Conservation (phyloP, 1,140 invertebrate genomes). For the Papilio machaon region DNA sequence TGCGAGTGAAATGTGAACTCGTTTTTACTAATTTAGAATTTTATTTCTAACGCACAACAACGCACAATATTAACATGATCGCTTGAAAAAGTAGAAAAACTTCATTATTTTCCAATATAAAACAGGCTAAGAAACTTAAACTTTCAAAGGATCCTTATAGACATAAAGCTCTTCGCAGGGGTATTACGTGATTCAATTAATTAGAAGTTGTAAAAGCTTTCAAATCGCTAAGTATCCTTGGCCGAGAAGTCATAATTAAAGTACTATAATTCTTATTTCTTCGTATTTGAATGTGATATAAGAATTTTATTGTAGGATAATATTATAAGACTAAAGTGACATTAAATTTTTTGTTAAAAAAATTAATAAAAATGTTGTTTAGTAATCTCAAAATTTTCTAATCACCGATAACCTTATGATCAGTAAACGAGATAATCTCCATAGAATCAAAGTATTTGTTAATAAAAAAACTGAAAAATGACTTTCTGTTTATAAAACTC, state of each 20-base stretch:
- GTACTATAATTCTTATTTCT: background rate
- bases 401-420: no score
- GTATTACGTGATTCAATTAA: slow-evolving; percentile 12
- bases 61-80: no score
- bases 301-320: background rate
- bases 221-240: slow-evolving; percentile 3
- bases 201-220: slow-evolving; percentile 22
- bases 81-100: background rate
- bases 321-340: background rate
- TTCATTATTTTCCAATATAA: background rate
- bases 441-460: no score
- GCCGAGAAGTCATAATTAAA: slow-evolving; percentile 11
- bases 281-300: background rate
- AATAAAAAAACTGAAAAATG: no score
- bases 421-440: no score
- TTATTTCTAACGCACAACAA: no score
- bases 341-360: background rate
- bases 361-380: background rate
- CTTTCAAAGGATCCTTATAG: slow-evolving; percentile 1
- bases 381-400: no score
- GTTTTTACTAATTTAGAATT: no score
- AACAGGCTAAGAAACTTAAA: background rate
- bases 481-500: no score
- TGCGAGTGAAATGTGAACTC: no score
- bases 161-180: background rate